phyloP scores from a whole-genome alignment of 1,140 invertebrate species.

The Cydia strobilella region DNA sequence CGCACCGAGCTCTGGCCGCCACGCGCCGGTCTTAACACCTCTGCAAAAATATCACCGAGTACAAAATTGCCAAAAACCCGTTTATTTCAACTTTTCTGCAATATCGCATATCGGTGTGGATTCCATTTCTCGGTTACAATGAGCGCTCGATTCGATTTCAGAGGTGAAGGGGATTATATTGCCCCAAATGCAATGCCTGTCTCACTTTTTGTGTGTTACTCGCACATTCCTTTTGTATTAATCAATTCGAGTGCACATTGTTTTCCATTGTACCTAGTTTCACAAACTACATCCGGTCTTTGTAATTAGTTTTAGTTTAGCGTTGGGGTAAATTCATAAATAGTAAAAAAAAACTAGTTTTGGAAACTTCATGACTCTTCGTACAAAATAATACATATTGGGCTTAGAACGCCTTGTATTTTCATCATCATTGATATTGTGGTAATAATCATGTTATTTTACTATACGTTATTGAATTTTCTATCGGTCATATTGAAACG shows the following conservation, averaged over 20 bases:
- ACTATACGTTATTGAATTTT: slow-evolving; percentile 50
- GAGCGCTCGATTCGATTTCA: slow-evolving; percentile 6
- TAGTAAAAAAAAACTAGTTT: slow-evolving; percentile 12
- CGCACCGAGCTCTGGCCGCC: slow-evolving; percentile 10
- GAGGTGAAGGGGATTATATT: neutral
- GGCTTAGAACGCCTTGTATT: slow-evolving; percentile 19
- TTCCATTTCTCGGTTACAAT: slow-evolving; percentile 30
- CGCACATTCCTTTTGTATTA: neutral
- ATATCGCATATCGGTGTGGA: slow-evolving; percentile 35
- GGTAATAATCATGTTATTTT: slow-evolving; percentile 43
- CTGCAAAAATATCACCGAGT: slow-evolving; percentile 70
- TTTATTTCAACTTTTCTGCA: slow-evolving; percentile 49
- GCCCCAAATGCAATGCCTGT: neutral
- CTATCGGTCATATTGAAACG: slow-evolving; percentile 44
- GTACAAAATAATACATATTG: slow-evolving; percentile 31
- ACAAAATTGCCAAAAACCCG: slow-evolving; percentile 76
- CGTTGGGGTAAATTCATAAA: slow-evolving; percentile 23
- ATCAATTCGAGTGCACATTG: slow-evolving; percentile 1
- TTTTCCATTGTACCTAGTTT: neutral
- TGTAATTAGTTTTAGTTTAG: slow-evolving; percentile 20
- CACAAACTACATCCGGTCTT: slow-evolving; percentile 21
- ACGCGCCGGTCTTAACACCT: slow-evolving; percentile 41
- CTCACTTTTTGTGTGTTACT: slow-evolving; percentile 8
- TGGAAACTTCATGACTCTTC: slow-evolving; percentile 22
- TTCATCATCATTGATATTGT: slow-evolving; percentile 31